These are phyloP conservation scores for Calcarius lapponicus DNA, from an alignment of 2,797 vertebrate species.

Conservation along the genomic window DNA sequence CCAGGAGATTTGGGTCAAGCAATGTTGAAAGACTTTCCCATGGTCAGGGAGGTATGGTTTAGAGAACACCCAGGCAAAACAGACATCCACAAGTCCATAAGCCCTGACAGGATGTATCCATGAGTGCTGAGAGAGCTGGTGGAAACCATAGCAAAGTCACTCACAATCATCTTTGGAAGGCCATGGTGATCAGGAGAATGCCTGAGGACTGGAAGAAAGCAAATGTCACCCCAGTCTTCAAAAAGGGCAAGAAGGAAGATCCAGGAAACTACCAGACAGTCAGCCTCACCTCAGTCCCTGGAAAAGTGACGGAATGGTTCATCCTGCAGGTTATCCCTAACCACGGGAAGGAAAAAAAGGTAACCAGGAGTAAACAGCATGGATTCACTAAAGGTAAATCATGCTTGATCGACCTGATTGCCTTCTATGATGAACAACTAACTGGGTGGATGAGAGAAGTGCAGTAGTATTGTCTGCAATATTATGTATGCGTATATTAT, in stretches of 20 bases:
- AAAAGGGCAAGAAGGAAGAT: neutral
- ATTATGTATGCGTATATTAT: neutral
- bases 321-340: neutral
- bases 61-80: neutral
- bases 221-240: neutral
- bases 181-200: neutral
- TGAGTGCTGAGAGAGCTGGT: neutral
- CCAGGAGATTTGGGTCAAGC: neutral
- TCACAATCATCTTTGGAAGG: neutral
- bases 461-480: neutral
- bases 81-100: no score
- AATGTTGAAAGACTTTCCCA: fast-evolving
- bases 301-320: fast-evolving
- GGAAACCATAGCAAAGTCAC: fast-evolving
- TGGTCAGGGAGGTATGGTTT: neutral
- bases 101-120: no score
- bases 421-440: neutral
- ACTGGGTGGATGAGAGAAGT: neutral
- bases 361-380: neutral
- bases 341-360: neutral
- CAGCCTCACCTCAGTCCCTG: neutral
- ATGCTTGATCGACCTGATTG: neutral
- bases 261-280: neutral
- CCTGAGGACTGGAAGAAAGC: neutral
- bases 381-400: neutral